Evolutionary conservation across 2,888 invertebrate species (phyloP).

Genomic region (Cremastinae sp.): DNA sequence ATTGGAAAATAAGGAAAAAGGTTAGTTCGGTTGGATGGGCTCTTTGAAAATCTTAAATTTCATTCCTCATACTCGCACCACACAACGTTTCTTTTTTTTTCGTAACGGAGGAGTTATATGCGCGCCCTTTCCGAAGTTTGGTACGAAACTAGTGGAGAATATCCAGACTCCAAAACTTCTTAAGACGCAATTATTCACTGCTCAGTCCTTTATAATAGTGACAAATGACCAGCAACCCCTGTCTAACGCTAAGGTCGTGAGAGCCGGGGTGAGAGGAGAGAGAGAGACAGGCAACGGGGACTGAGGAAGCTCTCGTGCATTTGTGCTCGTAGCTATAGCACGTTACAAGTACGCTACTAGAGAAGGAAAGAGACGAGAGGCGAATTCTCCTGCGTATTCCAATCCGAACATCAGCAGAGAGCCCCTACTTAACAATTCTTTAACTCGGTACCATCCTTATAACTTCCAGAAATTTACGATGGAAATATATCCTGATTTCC

Average conservation of each 20-base stretch:
- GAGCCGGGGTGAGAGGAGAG: constrained; percentile 2
- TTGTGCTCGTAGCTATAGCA: constrained; percentile 15
- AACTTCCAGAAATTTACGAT: background rate
- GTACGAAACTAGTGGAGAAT: constrained; percentile 43
- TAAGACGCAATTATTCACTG: constrained; percentile 75
- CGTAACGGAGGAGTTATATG: constrained; percentile 6
- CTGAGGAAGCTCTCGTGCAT: background rate
- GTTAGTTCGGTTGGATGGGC: background rate
- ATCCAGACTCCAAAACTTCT: constrained; percentile 62
- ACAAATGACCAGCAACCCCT: constrained; percentile 70
- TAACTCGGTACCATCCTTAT: constrained; percentile 64
- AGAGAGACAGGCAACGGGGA: constrained; percentile 5
- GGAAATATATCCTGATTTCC: background rate
- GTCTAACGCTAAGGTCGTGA: constrained; percentile 35
- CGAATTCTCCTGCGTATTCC: constrained; percentile 14
- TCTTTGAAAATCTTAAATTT: constrained; percentile 24
- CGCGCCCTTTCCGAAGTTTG: constrained; percentile 13
- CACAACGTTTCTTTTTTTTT: constrained; percentile 25
- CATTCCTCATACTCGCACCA: constrained; percentile 23
- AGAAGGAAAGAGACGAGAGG: constrained; percentile 14
- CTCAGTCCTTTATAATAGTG: constrained; percentile 77
- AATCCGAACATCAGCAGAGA: constrained; percentile 23
- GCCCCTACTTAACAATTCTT: constrained; percentile 71
- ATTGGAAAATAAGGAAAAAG: too few relatives aligned
- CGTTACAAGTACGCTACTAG: constrained; percentile 21